A percentile compares a stretch with the other conserved stretches of the same genome.
Evolutionary conservation across 2,797 vertebrate species (phyloP).

Genomic region (Cyclura pinguis): DNA sequence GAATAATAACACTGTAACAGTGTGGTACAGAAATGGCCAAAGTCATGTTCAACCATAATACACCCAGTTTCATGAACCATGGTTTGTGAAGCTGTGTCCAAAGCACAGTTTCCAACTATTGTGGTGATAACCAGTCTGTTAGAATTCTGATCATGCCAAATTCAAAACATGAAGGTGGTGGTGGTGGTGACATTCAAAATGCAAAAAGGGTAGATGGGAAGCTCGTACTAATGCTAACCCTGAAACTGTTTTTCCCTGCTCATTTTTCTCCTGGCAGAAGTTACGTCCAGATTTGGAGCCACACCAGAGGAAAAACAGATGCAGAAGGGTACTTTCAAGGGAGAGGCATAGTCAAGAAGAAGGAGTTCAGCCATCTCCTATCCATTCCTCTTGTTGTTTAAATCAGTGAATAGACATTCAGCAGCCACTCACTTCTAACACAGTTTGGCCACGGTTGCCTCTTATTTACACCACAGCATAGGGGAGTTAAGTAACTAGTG

Average conservation of each 20-base stretch:
- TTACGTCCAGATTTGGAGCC: neutral
- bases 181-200: neutral
- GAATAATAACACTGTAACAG: no score
- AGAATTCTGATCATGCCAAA: neutral
- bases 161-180: neutral
- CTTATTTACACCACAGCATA: neutral
- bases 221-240: neutral
- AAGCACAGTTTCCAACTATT: neutral
- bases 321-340: neutral
- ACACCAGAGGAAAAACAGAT: neutral
- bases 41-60: neutral
- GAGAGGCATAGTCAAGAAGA: neutral
- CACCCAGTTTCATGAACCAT: neutral
- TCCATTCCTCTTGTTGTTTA: neutral
- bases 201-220: neutral
- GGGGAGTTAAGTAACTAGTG: neutral
- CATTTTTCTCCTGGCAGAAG: neutral
- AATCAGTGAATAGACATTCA: neutral
- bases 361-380: neutral
- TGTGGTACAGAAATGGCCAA: no score
- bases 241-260: neutral
- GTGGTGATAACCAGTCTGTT: neutral
- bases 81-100: neutral
- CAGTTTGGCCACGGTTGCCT: neutral
- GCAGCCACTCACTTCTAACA: neutral